These are phyloP conservation scores for Rotaria magnacalcarata DNA, from an alignment of 2,888 invertebrate genomes.

Conservation along the genomic window DNA sequence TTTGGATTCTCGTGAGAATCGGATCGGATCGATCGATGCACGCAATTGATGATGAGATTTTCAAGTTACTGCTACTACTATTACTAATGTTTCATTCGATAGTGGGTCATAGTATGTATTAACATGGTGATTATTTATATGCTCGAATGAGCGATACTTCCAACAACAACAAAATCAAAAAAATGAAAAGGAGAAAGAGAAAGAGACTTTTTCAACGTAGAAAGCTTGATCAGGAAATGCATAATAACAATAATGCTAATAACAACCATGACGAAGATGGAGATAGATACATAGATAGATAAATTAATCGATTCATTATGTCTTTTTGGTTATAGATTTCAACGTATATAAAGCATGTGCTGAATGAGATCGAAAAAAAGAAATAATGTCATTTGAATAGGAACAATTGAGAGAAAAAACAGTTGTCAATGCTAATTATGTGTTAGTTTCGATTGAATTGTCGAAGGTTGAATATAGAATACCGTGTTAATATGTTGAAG, in stretches of 20 bases:
- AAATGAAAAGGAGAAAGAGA: neutral
- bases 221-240: neutral
- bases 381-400: neutral
- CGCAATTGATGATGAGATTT: neutral
- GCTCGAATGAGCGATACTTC: neutral
- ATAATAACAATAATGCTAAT: conserved; percentile 1
- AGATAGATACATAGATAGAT: neutral
- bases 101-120: neutral
- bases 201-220: neutral
- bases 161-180: neutral
- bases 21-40: neutral
- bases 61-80: neutral
- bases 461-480: neutral
- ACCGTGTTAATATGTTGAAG: neutral
- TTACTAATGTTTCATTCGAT: neutral
- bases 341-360: neutral
- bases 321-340: neutral
- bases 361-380: neutral
- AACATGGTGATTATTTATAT: neutral
- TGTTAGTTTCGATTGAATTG: neutral
- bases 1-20: neutral
- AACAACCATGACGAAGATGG: neutral
- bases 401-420: neutral
- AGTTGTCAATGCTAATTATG: neutral
- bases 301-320: neutral